Conservation (phyloP, 1,140 invertebrate genomes). For the Paraescarpia echinospica region DNA sequence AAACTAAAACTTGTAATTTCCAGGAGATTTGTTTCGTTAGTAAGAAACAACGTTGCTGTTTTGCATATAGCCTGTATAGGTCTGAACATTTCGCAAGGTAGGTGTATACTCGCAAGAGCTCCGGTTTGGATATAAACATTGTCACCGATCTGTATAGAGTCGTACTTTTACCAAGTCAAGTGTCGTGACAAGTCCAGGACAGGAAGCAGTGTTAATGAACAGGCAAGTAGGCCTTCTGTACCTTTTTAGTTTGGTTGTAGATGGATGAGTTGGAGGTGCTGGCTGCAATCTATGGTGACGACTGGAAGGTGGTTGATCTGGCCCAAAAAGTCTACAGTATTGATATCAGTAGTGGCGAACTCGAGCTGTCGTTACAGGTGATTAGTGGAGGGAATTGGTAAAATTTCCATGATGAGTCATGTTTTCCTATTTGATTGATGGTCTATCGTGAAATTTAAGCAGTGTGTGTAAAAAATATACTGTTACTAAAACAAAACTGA, state of each 20-base stretch:
- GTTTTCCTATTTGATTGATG: too few relatives aligned
- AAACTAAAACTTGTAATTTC: not conserved
- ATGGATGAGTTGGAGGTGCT: constrained; percentile 75
- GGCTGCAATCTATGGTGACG: constrained; percentile 73
- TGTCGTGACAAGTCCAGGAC: not conserved
- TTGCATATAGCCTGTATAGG: not conserved
- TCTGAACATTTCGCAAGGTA: not conserved
- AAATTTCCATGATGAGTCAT: not conserved
- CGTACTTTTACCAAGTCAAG: too few relatives aligned
- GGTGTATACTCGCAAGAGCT: not conserved
- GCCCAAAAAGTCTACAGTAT: constrained; percentile 60
- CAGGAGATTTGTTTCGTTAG: not conserved
- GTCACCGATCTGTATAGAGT: not conserved
- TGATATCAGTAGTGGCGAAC: constrained; percentile 44
- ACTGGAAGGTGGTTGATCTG: constrained; percentile 69
- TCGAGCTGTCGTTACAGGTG: not conserved
- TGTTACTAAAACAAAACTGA: too few relatives aligned
- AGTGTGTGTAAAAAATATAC: too few relatives aligned
- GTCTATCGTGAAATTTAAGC: too few relatives aligned
- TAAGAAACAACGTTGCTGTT: not conserved
- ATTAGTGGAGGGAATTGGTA: too few relatives aligned
- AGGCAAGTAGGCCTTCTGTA: not conserved
- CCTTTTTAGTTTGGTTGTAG: constrained; percentile 30
- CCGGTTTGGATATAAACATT: not conserved
- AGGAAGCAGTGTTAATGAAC: not conserved